A percentile compares a stretch with the other conserved stretches of the same genome.
Evolutionary conservation across 2,888 invertebrate genomes (phyloP).

Genomic region (Alviniconcha strummeri): DNA sequence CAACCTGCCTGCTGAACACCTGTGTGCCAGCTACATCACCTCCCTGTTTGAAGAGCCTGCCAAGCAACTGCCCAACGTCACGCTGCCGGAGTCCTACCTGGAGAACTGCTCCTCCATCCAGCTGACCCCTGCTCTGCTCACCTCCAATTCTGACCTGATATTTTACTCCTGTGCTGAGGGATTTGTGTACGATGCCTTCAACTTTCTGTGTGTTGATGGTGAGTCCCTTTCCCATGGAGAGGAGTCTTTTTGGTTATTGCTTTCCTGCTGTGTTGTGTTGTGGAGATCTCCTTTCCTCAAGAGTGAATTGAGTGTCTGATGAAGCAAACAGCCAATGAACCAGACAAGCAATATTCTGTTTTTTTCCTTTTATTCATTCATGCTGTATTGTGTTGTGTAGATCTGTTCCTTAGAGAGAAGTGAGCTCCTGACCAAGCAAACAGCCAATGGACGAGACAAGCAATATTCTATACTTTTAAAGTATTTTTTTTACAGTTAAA

Average conservation of each 20-base stretch:
- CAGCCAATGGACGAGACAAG: no score
- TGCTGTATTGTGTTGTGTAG: no score
- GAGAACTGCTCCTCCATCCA: constrained; percentile 35
- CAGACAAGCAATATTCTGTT: no score
- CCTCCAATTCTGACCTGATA: background rate
- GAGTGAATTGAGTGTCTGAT: no score
- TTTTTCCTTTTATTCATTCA: no score
- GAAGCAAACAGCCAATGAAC: no score
- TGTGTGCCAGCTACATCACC: constrained; percentile 36
- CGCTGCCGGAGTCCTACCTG: constrained; percentile 22
- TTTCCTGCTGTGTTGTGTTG: no score
- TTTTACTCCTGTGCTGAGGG: constrained; percentile 36
- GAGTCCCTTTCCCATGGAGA: background rate
- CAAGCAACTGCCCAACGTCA: constrained; percentile 29
- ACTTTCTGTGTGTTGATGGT: constrained; percentile 45
- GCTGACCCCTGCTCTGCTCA: constrained; percentile 32
- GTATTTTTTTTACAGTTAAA: background rate
- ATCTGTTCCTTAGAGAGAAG: no score
- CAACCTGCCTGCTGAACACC: constrained; percentile 14
- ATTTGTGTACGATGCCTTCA: constrained; percentile 33
- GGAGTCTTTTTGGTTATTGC: no score
- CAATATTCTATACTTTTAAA: no score
- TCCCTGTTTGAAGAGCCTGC: constrained; percentile 23
- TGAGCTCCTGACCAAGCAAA: no score
- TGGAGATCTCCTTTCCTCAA: no score